These are phyloP conservation scores for Oxystoma pomonae DNA, from an alignment of 2,888 invertebrate species.

Conservation along the genomic window DNA sequence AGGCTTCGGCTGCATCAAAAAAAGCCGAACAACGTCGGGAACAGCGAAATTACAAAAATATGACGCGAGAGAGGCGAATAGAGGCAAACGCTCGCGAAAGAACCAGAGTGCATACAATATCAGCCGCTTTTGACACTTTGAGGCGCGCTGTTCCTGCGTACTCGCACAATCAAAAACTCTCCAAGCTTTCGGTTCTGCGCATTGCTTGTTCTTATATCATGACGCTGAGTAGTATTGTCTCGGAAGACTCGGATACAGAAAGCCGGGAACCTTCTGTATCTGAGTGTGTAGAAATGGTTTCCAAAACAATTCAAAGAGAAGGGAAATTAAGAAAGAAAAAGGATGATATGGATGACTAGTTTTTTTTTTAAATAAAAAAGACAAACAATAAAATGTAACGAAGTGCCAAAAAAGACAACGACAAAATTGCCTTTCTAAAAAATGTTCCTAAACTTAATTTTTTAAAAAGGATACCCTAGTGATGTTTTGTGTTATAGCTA, in stretches of 20 bases:
- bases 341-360: constrained; percentile 55
- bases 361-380: constrained; percentile 12
- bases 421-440: background rate
- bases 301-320: constrained; percentile 88
- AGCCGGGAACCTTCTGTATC: constrained; percentile 58
- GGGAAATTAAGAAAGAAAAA: constrained; percentile 84
- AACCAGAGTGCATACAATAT: constrained; percentile 91
- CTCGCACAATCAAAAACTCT: constrained; percentile 89
- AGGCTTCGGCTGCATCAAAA: constrained; percentile 3
- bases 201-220: constrained; percentile 93
- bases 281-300: constrained; percentile 81
- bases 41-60: constrained; percentile 90
- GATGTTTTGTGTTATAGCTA: background rate
- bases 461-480: background rate
- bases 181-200: constrained; percentile 86
- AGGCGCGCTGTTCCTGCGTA: constrained; percentile 83
- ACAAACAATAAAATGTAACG: background rate
- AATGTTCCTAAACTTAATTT: background rate
- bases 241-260: constrained; percentile 53
- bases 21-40: constrained; percentile 43
- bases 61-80: constrained; percentile 88
- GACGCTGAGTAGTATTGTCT: constrained; percentile 75
- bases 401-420: constrained; percentile 2
- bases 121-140: constrained; percentile 90
- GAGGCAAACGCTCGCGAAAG: constrained; percentile 93